Conservation (phyloP, 1,140 invertebrate genomes). For the Laupala kohalensis region DNA sequence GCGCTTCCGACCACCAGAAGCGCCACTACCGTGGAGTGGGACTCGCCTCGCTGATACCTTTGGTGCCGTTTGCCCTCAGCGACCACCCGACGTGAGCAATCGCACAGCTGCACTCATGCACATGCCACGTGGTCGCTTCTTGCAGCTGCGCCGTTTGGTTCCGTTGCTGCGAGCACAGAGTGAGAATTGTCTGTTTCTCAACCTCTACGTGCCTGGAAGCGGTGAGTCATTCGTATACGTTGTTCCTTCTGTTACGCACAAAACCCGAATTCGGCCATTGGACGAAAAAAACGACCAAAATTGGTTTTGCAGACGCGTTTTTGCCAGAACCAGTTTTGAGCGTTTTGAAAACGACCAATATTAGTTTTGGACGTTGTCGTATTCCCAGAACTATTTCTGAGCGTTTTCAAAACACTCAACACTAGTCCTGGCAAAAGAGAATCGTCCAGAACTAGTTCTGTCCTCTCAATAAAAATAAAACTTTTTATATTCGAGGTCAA, state of each 20-base stretch:
- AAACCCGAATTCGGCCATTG: no score
- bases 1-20: constrained; percentile 54
- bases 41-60: constrained; percentile 58
- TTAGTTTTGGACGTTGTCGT: no score
- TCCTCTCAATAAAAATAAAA: no score
- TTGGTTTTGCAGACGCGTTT: no score
- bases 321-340: no score
- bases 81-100: constrained; percentile 55
- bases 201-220: constrained; percentile 74
- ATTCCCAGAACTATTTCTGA: no score
- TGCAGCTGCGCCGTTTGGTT: constrained; percentile 45
- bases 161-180: constrained; percentile 61
- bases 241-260: background rate
- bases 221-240: constrained; percentile 37
- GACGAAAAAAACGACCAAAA: no score
- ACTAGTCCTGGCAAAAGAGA: no score
- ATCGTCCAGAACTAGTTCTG: no score
- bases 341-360: no score
- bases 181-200: constrained; percentile 82
- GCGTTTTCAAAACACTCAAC: no score
- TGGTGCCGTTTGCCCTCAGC: constrained; percentile 65
- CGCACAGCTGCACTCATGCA: constrained; percentile 46
- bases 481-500: no score
- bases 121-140: constrained; percentile 56
- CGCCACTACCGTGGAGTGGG: constrained; percentile 53